These are phyloP conservation scores for Pantherophis guttatus DNA, from an alignment of 2,113 vertebrate species.

Conservation along the genomic window DNA sequence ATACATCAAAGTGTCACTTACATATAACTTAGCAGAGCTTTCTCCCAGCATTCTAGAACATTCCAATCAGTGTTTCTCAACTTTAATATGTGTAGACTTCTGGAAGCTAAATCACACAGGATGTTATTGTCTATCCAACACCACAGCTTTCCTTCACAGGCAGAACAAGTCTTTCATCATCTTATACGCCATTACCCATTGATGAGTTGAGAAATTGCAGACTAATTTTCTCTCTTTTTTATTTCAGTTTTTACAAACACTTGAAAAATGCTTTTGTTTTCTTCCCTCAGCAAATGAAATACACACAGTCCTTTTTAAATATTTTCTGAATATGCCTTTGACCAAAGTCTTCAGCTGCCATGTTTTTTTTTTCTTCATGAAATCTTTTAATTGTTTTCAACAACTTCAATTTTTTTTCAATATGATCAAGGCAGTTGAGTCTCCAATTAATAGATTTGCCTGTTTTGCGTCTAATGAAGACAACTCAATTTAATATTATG, in stretches of 20 bases:
- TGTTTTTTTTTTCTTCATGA: background rate
- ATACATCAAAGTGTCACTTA: background rate
- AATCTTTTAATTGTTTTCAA: background rate
- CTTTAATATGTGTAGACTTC: background rate
- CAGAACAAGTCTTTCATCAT: background rate
- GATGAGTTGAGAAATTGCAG: background rate
- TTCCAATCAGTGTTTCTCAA: background rate
- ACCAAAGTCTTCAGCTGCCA: background rate
- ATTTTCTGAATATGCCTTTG: background rate
- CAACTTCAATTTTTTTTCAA: background rate
- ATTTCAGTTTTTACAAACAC: background rate
- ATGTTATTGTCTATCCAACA: background rate
- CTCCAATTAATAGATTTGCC: conserved; percentile 4
- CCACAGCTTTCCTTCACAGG: background rate
- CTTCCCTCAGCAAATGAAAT: background rate
- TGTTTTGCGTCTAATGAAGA: background rate
- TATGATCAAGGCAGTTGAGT: background rate
- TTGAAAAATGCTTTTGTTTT: background rate
- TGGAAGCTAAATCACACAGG: background rate
- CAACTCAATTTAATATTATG: background rate
- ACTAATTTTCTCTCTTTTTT: background rate
- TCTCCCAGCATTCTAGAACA: background rate
- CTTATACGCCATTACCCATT: background rate
- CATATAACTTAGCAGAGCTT: background rate
- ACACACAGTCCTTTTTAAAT: no score